phyloP scores from a whole-genome alignment of 2,888 invertebrate genomes.

The Apodemia duryi region DNA sequence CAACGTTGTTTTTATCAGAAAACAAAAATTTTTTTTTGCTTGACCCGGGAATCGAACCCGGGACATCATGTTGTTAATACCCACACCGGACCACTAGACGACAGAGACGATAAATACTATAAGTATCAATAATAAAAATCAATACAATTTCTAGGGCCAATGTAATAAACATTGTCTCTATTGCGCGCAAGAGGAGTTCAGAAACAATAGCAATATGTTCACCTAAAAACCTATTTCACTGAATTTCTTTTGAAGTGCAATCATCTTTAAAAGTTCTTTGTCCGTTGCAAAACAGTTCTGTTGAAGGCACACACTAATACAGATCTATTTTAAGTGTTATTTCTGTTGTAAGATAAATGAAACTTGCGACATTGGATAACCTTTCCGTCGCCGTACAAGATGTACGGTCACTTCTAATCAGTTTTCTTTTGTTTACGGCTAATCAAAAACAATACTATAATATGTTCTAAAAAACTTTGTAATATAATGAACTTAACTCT shows the following conservation, averaged over 20 bases:
- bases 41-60: no score
- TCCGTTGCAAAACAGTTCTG: background rate
- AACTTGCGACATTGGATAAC: slow-evolving; percentile 18
- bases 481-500: no score
- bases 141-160: background rate
- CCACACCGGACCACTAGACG: no score
- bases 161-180: background rate
- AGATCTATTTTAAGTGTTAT: slow-evolving; percentile 10
- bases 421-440: background rate
- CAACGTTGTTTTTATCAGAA: no score
- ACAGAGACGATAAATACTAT: no score
- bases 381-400: slow-evolving; percentile 12
- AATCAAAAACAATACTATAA: background rate
- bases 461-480: no score
- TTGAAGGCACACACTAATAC: slow-evolving; percentile 5
- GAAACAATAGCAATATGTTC: slow-evolving; percentile 7
- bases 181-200: background rate
- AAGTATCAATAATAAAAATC: background rate
- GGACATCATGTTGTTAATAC: no score
- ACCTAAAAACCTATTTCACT: slow-evolving; percentile 1
- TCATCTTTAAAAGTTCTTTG: slow-evolving; percentile 3
- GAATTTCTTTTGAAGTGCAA: background rate
- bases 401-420: slow-evolving; percentile 10
- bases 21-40: no score
- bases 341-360: slow-evolving; percentile 11